Evolutionary conservation across 2,797 vertebrate genomes (phyloP), one percentile per base, ranked within the genome.

Genomic region (Cyclopterus lumpus): DNA sequence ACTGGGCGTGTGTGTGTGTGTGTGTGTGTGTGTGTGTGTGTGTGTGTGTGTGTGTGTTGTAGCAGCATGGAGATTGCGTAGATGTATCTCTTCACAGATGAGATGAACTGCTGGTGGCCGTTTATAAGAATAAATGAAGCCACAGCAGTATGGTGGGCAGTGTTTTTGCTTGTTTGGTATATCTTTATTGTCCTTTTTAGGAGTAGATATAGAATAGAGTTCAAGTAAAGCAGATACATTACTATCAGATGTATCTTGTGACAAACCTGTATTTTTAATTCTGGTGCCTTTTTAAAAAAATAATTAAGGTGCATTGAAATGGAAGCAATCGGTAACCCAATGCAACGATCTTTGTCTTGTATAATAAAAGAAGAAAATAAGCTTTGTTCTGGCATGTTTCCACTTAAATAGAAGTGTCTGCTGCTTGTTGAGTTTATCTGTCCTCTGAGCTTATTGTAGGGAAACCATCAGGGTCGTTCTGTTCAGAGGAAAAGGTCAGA

Each of bases 121-220:
- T 89, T 76, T 83, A 92, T 85, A 72, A 75, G 48, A 75, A 79
- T 73, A 63, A 72, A 87, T 84, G 42, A 36, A 59, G 51, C 18
- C 36, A 12, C 15, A 3, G 48, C 63, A 72, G n/a, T 67, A n/a
- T 3, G 8, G 26, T 11, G 34, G 70, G 7, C 57, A 34, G 30
- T 30, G 24, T 58, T 72, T 73, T 60, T 51, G 51, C 54, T 63
- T 32, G n/a, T 24, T 1, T 7, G 16, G 62, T 16, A 18, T 81
- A 18, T 81, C 0, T 48, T 44, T 26, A 10, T 49, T 49, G 22
- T 68, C 1, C 9, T n/a, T 4, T 7, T 44, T 11, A 57, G 48
- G 5, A 60, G 14, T 14, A 22, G 18, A 53, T 26, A 24, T 53
- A 54, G 24, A 28, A 24, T 53, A 28, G 53, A 28, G 14, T 15